Evolutionary conservation across 2,113 vertebrate species (phyloP), one percentile per base, ranked within the genome.

Genomic region (Dendrocopos noguchii): DNA sequence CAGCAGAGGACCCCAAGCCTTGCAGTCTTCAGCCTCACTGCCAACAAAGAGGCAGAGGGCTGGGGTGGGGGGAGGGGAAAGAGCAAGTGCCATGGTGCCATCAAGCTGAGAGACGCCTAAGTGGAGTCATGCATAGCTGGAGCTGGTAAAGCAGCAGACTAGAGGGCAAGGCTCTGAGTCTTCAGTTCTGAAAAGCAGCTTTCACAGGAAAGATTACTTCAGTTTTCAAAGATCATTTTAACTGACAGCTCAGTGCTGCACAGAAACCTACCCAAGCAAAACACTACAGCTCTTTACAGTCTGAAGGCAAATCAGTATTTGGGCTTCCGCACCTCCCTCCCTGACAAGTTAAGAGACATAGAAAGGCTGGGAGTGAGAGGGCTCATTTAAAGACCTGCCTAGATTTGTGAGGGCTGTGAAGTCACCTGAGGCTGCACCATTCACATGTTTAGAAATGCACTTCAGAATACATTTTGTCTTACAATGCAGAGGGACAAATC

Each of bases 181-280:
- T 88, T 15, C 42, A 44, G 42, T 44, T 60, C 47, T 79, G 46
- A 22, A 72, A 56, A 82, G 12, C 74, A n/a, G n/a, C 27, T 82
- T 92, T 77, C 84, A 34, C 57, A 80, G 66, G 44, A 42, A 80
- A 86, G 61, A 33, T 27, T 86, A 61, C 33, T 95, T 90, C 50
- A 39, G 42, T 15, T 80, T 84, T 42, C 86, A 61, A 55, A 78
- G 39, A 81, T 25, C 33, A 31, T 47, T 96, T 90, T 15, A 90
- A 86, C 72, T 61, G 72, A 87, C 75, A 33, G 79, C 50, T 87
- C 18, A 7, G 46, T 0, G 0, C 60, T 24, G 61, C 73, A 78
- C 29, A 80, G 76, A 94, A 96, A 95, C 81, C 75, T 29, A 89
- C 31, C 61, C 88, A 94, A 91, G 88, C 92, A 83, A 74, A 90